Conservation (phyloP, 2,888 invertebrate species). For the Rapana venosa region DNA sequence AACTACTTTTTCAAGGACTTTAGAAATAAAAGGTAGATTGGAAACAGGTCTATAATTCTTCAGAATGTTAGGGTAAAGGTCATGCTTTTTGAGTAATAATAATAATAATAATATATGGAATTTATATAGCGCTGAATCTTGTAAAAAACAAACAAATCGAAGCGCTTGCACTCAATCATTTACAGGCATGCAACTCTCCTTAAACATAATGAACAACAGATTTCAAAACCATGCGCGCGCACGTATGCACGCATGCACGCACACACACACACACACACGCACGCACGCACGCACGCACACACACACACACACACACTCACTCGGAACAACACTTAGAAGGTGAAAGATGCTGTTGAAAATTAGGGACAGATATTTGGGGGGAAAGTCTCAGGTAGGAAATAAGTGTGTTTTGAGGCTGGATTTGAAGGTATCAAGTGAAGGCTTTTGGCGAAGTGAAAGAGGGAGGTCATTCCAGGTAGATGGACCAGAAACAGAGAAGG, state of each 20-base stretch:
- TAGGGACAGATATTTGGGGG: too few relatives aligned
- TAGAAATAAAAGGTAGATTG: too few relatives aligned
- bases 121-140: too few relatives aligned
- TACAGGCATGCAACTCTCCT: neutral
- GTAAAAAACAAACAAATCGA: neutral
- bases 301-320: conserved; percentile 12
- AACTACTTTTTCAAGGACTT: too few relatives aligned
- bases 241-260: neutral
- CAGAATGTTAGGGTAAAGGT: neutral
- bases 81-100: neutral
- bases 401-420: too few relatives aligned
- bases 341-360: too few relatives aligned
- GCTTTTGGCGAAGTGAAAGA: too few relatives aligned
- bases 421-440: too few relatives aligned
- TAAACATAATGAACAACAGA: neutral
- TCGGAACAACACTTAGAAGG: neutral
- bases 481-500: too few relatives aligned
- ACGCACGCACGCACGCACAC: conserved; percentile 19
- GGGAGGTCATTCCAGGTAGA: too few relatives aligned
- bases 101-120: neutral
- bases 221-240: neutral
- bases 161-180: neutral
- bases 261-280: neutral
- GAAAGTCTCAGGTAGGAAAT: too few relatives aligned
- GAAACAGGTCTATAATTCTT: too few relatives aligned